Percentiles rank a stretch among this genome's conserved stretches.
These are phyloP conservation scores for Vesta saturnalis DNA, from an alignment of 2,888 invertebrate species.

Conservation along the genomic window DNA sequence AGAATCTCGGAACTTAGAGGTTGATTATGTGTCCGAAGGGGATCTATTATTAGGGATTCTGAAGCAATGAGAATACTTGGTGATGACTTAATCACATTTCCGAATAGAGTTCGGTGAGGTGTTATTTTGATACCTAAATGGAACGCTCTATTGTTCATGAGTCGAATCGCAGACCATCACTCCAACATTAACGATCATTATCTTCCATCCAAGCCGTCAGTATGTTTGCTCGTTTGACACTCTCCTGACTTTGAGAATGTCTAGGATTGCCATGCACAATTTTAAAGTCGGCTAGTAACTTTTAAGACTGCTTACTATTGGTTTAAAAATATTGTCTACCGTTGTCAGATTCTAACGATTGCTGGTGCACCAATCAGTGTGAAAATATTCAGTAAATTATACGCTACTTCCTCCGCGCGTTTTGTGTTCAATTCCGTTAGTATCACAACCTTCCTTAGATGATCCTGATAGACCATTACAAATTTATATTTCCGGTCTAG, in stretches of 20 bases:
- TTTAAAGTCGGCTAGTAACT: slow-evolving; percentile 32
- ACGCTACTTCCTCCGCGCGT: slow-evolving; percentile 50
- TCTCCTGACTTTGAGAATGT: no score
- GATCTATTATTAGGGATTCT: no score
- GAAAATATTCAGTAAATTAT: slow-evolving; percentile 50
- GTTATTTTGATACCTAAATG: slow-evolving; percentile 5
- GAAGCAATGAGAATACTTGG: neutral
- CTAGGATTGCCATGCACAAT: slow-evolving; percentile 34
- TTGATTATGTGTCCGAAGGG: no score
- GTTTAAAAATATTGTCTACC: slow-evolving; percentile 49
- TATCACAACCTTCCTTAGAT: neutral
- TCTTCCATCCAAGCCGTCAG: no score
- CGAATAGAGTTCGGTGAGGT: neutral
- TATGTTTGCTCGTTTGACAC: no score
- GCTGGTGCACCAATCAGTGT: slow-evolving; percentile 32
- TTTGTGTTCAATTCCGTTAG: slow-evolving; percentile 44
- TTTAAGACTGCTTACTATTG: slow-evolving; percentile 18
- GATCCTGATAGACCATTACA: neutral
- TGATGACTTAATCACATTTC: no score
- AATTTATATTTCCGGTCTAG: slow-evolving; percentile 7
- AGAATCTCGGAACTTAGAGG: no score
- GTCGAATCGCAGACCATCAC: neutral
- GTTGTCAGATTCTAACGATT: slow-evolving; percentile 51
- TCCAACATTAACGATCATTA: slow-evolving; percentile 14
- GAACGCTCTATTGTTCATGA: neutral